These are phyloP conservation scores for Drosophila subobscura DNA, from an alignment of 1,140 invertebrate species.

Conservation along the genomic window DNA sequence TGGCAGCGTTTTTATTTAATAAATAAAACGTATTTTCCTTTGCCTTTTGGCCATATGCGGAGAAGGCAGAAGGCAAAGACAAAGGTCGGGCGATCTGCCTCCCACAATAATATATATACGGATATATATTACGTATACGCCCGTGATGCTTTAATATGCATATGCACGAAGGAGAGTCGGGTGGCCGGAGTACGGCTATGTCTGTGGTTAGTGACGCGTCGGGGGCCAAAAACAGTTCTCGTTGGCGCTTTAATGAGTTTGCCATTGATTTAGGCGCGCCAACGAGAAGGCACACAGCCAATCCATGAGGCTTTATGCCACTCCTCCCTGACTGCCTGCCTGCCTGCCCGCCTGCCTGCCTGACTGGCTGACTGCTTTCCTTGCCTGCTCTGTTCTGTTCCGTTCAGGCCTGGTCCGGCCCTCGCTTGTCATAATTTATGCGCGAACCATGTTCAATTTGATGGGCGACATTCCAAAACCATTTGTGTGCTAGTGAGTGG, in stretches of 20 bases:
- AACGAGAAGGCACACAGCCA: conserved; percentile 17
- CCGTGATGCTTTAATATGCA: conserved; percentile 73
- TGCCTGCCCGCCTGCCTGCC: not conserved
- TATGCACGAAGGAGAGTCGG: conserved; percentile 46
- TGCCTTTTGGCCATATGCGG: conserved; percentile 56
- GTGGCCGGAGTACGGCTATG: conserved; percentile 20
- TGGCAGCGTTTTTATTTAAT: conserved; percentile 65
- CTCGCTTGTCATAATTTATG: conserved; percentile 72
- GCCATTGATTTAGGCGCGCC: conserved; percentile 74
- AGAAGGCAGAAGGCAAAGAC: conserved; percentile 49
- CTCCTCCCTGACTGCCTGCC: not conserved
- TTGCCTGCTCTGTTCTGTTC: no score
- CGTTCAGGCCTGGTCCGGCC: not conserved
- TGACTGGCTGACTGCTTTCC: not conserved
- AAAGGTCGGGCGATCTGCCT: conserved; percentile 33
- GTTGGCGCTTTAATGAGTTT: conserved; percentile 70
- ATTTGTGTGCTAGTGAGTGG: conserved; percentile 53
- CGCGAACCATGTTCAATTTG: conserved; percentile 69
- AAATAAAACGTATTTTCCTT: conserved; percentile 72
- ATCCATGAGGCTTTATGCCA: conserved; percentile 16
- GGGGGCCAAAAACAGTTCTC: conserved; percentile 46
- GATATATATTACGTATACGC: conserved; percentile 69
- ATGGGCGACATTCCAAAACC: conserved; percentile 70
- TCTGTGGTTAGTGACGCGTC: conserved; percentile 52
- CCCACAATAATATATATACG: conserved; percentile 53